These are phyloP conservation scores for Macropus fuliginosus DNA, from an alignment of 2,797 vertebrate genomes.

Conservation along the genomic window DNA sequence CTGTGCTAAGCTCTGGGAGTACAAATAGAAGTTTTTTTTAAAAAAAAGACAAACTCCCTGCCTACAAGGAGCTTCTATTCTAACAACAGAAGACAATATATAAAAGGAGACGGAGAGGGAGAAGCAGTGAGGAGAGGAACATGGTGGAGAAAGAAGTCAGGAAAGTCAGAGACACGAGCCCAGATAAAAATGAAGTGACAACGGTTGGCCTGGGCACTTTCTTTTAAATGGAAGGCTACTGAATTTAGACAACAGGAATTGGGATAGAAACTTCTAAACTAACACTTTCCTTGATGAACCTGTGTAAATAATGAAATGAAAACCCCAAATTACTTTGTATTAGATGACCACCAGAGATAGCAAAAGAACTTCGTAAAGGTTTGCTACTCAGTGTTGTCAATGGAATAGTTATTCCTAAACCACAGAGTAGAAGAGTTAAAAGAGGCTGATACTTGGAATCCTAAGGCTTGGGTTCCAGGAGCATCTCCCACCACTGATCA, in stretches of 20 bases:
- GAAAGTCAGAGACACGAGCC: neutral
- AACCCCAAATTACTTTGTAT: slow-evolving; percentile 32
- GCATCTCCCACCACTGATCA: neutral
- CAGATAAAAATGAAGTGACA: neutral
- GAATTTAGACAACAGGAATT: neutral
- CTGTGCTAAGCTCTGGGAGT: neutral
- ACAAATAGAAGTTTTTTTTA: neutral
- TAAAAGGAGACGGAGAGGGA: neutral
- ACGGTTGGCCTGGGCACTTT: neutral
- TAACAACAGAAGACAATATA: neutral
- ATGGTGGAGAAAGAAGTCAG: neutral
- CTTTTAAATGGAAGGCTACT: neutral
- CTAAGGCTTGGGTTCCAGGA: neutral
- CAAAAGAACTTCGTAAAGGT: slow-evolving; percentile 57
- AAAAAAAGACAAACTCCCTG: neutral
- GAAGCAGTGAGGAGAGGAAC: neutral
- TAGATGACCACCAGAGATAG: slow-evolving; percentile 43
- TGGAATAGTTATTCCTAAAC: slow-evolving; percentile 42
- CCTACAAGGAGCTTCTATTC: neutral
- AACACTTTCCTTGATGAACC: slow-evolving; percentile 39
- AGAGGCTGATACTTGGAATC: neutral
- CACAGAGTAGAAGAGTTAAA: slow-evolving; percentile 25
- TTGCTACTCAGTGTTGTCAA: slow-evolving; percentile 26
- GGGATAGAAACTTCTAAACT: neutral
- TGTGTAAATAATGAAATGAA: slow-evolving; percentile 44